Conservation (phyloP, 53 echinoderm and acorn worm genomes). For the Mesocentrotus franciscanus region DNA sequence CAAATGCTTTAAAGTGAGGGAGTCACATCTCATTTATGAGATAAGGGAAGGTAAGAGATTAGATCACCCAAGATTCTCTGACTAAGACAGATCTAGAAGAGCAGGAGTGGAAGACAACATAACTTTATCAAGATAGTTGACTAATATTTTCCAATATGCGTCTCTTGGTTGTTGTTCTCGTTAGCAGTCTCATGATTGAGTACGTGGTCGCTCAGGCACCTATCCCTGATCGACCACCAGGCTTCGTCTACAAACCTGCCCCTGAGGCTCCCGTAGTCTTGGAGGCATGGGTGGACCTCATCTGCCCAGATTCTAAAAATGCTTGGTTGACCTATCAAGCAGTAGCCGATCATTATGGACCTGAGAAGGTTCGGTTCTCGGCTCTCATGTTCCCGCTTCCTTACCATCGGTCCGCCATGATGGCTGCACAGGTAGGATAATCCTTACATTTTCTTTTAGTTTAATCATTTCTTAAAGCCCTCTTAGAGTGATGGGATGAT, state of each 20-base stretch:
- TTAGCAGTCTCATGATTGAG: neutral
- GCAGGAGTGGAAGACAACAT: neutral
- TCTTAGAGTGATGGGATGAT: too few species aligned
- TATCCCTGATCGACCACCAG: constrained; percentile 75
- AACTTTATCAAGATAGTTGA: neutral
- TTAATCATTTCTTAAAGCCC: neutral
- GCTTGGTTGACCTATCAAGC: constrained; percentile 70
- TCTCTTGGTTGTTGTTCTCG: neutral
- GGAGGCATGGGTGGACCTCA: constrained; percentile 73
- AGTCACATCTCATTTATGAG: neutral
- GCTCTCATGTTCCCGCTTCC: constrained; percentile 75
- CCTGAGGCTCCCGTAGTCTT: constrained; percentile 61
- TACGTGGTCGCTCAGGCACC: constrained; percentile 53
- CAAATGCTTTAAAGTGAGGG: neutral
- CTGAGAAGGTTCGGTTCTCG: constrained; percentile 24
- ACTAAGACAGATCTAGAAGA: neutral
- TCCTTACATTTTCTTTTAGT: neutral
- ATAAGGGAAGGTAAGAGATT: neutral
- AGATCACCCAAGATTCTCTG: neutral
- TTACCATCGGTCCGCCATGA: constrained; percentile 73
- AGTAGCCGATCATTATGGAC: constrained; percentile 63
- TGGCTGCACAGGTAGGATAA: constrained; percentile 74
- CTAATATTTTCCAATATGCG: neutral
- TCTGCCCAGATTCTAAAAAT: constrained; percentile 71
- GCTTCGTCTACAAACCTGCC: constrained; percentile 66